Base-by-base conservation (phyloP, 2,888 invertebrate genomes). In the Orthonevra nobilis region DNA sequence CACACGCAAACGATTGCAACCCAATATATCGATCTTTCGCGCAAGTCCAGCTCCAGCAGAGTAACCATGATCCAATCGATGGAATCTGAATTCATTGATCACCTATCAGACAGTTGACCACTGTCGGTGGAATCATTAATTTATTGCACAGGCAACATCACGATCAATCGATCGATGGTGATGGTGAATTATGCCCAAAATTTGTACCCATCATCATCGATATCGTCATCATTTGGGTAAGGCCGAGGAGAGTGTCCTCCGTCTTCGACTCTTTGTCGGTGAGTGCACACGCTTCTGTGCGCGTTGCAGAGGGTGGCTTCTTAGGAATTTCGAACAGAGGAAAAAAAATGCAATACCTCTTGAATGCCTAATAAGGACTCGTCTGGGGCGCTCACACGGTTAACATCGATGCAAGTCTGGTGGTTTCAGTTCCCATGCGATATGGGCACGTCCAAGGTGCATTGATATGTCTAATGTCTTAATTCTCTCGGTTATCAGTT, bases 341-440 rank as follows among this genome's bases (percentile, higher is more conserved):
- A 83, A 82, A 81, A 75, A 81, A 82, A 82, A 83, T 81, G 81
- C 81, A 81, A 74, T 81, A 70, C 52, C 81, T 54, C 74, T 54
- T 83, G 83, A 83, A 83, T 83, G 75, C 82, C 79, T 83, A 83
- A 83, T 83, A 79, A 83, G 83, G 61, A 79, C 56, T 58, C 69
- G 83, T 83, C 83, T 82, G 82, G 79, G 28, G 48, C 58, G 50
- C 40, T 17, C 23, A 70, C 63, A 10, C 66, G 9, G 14, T 10
- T 28, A 26, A 7, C 9, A 36, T 44, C 20, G 58, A 64, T 77
- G 72, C 52, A 60, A 28, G 36, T 14, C 30, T 54, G 34, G n/a
- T n/a, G n/a, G n/a, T n/a, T n/a, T 10, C 46, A 23, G 73, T 79
- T 79, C 79, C 79, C 79, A 79, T 52, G 48, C 73, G 66, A 48